phyloP scores from a whole-genome alignment of 2,113 vertebrate species.

The Cariama cristata region DNA sequence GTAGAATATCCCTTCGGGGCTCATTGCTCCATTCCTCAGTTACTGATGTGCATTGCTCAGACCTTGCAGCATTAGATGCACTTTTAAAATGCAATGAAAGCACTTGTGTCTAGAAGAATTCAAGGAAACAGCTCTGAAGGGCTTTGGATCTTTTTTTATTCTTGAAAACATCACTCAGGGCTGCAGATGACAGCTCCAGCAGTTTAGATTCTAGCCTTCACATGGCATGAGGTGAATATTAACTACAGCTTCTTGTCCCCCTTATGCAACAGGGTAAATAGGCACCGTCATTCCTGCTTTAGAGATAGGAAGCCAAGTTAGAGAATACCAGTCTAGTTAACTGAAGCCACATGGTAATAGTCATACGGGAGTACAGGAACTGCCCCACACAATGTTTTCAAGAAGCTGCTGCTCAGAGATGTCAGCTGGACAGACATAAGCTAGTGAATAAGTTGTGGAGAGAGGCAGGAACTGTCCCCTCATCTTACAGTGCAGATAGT shows the following conservation, averaged over 20 bases:
- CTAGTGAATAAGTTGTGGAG: background rate
- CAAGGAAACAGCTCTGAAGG: conserved; percentile 1
- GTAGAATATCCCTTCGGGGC: background rate
- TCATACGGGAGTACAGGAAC: background rate
- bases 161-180: background rate
- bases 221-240: conserved; percentile 47
- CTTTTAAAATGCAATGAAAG: conserved; percentile 21
- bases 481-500: background rate
- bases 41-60: conserved; percentile 1
- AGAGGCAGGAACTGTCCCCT: background rate
- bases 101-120: background rate
- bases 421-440: background rate
- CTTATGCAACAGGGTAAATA: conserved; percentile 42
- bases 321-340: background rate
- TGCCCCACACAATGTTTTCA: background rate
- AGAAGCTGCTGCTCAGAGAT: background rate
- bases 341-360: background rate
- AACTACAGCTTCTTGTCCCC: background rate
- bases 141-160: background rate
- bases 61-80: background rate
- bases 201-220: conserved; percentile 32
- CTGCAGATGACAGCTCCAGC: conserved; percentile 12
- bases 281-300: background rate
- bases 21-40: background rate
- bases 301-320: background rate